A percentile compares a stretch with the other conserved stretches of the same genome.
Evolutionary conservation across 2,888 invertebrate species (phyloP).

Genomic region (Lepidonotus clava): DNA sequence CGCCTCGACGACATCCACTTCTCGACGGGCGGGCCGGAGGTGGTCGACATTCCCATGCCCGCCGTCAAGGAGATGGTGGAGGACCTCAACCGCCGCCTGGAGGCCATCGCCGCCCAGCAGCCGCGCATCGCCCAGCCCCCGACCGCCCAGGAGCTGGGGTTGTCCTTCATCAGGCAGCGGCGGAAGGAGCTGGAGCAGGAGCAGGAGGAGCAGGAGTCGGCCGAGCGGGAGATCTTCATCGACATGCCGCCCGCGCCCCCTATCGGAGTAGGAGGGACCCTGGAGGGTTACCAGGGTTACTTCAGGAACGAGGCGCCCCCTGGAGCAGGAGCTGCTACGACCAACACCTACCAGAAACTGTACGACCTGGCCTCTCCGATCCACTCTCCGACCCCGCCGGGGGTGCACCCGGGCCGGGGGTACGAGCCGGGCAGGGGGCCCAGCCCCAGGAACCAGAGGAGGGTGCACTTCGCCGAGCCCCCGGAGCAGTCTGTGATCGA

Average conservation of each 20-base stretch:
- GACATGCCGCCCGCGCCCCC: constrained; percentile 57
- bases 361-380: constrained; percentile 30
- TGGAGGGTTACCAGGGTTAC: not conserved
- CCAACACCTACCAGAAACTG: constrained; percentile 42
- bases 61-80: constrained; percentile 64
- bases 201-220: not conserved
- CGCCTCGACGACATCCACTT: constrained; percentile 55
- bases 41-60: constrained; percentile 61
- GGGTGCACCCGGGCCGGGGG: not conserved
- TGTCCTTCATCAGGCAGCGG: constrained; percentile 47
- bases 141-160: constrained; percentile 57
- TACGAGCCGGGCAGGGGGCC: not conserved
- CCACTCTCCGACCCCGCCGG: constrained; percentile 5
- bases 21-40: constrained; percentile 57
- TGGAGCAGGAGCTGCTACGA: too few relatives aligned
- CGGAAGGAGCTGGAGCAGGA: constrained; percentile 22
- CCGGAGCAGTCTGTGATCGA: constrained; percentile 65
- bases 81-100: constrained; percentile 62
- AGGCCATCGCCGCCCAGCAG: constrained; percentile 61
- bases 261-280: not conserved
- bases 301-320: constrained; percentile 10
- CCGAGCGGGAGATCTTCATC: constrained; percentile 60
- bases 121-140: constrained; percentile 57
- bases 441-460: constrained; percentile 1
- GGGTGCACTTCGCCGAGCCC: constrained; percentile 65